Evolutionary conservation across 2,113 vertebrate genomes (phyloP).

Genomic region (cattle (Bos taurus)): ARS-UCD2.0 NC_037337.1:56112001-56112500

Average conservation of each 20-base stretch:
- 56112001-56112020: background rate
- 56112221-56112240: background rate
- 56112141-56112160: background rate
- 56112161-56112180: background rate
- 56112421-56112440: background rate
- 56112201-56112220: background rate
- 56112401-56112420: background rate
- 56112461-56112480: background rate
- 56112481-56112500: background rate
- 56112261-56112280: background rate
- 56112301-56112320: background rate
- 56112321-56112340: background rate
- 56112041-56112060: background rate
- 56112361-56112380: background rate
- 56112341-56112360: background rate
- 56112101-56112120: background rate
- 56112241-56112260: background rate
- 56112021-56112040: background rate
- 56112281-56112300: background rate
- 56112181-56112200: background rate
- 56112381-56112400: background rate
- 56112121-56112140: background rate
- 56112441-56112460: background rate
- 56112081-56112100: background rate
- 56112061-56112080: background rate